Percentiles rank a stretch among this genome's conserved stretches.
phyloP scores from a whole-genome alignment of 2,797 vertebrate genomes.

The Rhincodon typus region DNA sequence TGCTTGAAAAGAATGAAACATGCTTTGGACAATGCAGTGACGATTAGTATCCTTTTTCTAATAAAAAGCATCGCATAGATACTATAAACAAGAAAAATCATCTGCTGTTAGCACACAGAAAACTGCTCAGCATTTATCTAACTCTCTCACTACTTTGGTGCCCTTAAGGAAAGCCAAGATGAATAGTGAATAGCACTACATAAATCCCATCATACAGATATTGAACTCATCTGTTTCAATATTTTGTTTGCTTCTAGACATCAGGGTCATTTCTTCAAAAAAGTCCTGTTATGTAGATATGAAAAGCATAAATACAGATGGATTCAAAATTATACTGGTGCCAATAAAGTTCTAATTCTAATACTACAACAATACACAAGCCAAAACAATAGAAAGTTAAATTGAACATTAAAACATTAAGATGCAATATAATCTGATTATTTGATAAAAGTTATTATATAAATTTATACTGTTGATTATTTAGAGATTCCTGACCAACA shows the following conservation, averaged over 20 bases:
- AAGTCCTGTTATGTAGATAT: neutral
- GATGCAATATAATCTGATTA: neutral
- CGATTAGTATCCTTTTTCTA: conserved; percentile 60
- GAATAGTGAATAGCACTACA: conserved; percentile 53
- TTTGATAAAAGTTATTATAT: neutral
- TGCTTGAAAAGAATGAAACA: conserved; percentile 61
- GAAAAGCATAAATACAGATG: neutral
- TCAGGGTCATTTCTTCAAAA: neutral
- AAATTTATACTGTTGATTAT: neutral
- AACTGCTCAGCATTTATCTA: conserved; percentile 59
- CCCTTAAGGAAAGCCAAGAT: conserved; percentile 56
- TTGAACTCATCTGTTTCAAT: conserved; percentile 54
- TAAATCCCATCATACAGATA: conserved; percentile 49
- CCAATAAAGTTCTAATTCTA: neutral
- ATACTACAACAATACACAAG: neutral
- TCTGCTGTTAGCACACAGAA: conserved; percentile 60
- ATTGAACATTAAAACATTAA: neutral
- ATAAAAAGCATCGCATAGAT: conserved; percentile 60
- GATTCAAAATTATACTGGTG: neutral
- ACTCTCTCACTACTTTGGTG: conserved; percentile 56
- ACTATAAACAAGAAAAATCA: conserved; percentile 57
- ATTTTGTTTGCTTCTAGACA: conserved; percentile 41
- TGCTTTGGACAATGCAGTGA: conserved; percentile 61
- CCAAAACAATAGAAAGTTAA: neutral
- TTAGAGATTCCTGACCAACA: neutral